phyloP scores from a whole-genome alignment of 2,797 vertebrate genomes.

The Pangasius sanitwongsei region DNA sequence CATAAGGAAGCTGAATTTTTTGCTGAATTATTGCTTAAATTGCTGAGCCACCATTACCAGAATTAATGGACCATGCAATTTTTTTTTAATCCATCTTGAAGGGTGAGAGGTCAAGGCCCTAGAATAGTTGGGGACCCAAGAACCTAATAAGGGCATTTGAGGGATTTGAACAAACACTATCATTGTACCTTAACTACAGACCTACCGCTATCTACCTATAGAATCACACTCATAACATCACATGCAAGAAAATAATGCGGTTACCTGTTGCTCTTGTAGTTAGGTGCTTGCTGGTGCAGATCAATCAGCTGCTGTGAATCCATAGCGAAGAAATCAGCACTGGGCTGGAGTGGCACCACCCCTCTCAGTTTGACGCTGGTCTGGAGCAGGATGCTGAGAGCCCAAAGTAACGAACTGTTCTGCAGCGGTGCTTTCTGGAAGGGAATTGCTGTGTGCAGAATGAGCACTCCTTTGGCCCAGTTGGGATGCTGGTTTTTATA shows the following conservation, averaged over 20 bases:
- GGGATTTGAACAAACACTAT: neutral
- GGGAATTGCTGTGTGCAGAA: slow-evolving; percentile 74
- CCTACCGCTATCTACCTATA: neutral
- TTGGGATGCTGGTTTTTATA: slow-evolving; percentile 54
- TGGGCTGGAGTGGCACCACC: slow-evolving; percentile 68
- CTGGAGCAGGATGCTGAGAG: slow-evolving; percentile 77
- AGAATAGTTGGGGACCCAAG: too few relatives aligned
- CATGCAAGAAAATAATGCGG: neutral
- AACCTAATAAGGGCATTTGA: neutral
- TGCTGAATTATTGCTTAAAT: neutral
- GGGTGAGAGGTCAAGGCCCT: neutral
- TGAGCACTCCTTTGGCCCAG: slow-evolving; percentile 75
- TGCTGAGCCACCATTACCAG: neutral
- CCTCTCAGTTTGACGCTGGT: slow-evolving; percentile 73
- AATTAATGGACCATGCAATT: neutral
- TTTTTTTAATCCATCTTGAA: neutral
- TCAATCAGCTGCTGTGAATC: slow-evolving; percentile 64
- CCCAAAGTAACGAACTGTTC: slow-evolving; percentile 78
- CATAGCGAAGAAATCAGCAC: slow-evolving; percentile 65
- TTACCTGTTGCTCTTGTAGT: slow-evolving; percentile 69
- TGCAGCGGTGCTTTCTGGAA: slow-evolving; percentile 62
- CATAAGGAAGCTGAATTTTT: neutral
- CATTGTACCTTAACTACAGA: neutral
- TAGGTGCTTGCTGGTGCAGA: slow-evolving; percentile 60
- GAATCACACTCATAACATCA: neutral